phyloP scores from a whole-genome alignment of 2,113 vertebrate genomes.

The Phasianus colchicus region DNA sequence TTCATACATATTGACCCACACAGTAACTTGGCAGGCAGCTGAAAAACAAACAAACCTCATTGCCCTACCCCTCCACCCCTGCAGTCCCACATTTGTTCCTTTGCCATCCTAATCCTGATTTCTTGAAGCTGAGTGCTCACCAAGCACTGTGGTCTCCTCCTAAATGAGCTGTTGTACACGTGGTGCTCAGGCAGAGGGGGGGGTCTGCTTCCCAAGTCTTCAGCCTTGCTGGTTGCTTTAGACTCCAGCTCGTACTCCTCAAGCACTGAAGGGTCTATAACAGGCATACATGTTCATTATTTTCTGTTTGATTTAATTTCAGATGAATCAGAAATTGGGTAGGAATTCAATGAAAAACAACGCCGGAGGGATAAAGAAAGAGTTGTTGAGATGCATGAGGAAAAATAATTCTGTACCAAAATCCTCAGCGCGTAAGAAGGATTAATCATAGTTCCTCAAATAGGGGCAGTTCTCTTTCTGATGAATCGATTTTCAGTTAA shows the following conservation, averaged over 20 bases:
- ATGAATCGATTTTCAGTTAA: neutral
- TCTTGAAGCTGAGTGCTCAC: neutral
- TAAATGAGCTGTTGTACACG: neutral
- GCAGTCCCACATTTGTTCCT: neutral
- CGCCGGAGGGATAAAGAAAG: neutral
- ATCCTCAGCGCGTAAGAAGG: neutral
- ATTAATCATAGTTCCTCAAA: neutral
- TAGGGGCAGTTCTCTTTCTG: neutral
- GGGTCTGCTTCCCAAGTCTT: neutral
- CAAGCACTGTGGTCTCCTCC: neutral
- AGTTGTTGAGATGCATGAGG: neutral
- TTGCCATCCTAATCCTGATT: neutral
- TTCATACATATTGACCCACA: neutral
- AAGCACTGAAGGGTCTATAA: neutral
- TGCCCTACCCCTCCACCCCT: neutral
- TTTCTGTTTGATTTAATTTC: slow-evolving; percentile 30
- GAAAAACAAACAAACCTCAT: fast-evolving
- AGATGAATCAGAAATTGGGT: neutral
- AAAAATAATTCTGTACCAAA: neutral
- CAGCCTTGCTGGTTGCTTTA: neutral
- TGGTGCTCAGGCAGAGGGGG: fast-evolving
- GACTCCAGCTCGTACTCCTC: neutral
- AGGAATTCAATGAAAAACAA: slow-evolving; percentile 9
- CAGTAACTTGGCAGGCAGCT: neutral
- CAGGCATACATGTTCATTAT: neutral